Evolutionary conservation across 2,797 vertebrate genomes (phyloP).

Genomic region (Microchirus variegatus): DNA sequence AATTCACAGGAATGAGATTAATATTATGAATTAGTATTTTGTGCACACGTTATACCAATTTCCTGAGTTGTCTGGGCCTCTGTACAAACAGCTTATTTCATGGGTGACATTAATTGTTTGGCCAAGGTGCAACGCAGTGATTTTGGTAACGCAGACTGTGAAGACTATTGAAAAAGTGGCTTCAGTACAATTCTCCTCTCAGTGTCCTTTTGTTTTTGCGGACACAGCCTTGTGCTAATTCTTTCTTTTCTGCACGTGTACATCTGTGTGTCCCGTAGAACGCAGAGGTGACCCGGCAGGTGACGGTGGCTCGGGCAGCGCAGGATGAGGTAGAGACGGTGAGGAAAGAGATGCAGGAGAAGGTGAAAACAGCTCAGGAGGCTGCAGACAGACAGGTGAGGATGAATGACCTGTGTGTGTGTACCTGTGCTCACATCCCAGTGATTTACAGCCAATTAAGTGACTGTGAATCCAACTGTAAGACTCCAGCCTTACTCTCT

Average conservation of each 20-base stretch:
- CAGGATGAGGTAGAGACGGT: constrained; percentile 90
- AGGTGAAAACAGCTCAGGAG: constrained; percentile 86
- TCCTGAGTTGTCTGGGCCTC: too few species aligned
- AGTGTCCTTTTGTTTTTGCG: neutral
- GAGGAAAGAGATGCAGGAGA: constrained; percentile 90
- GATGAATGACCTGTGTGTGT: neutral
- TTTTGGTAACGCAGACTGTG: too few species aligned
- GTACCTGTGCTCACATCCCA: neutral
- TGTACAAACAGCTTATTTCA: too few species aligned
- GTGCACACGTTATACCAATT: too few species aligned
- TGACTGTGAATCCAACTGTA: neutral
- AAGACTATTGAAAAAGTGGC: too few species aligned
- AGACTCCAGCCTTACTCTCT: neutral
- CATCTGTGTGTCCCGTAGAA: constrained; percentile 81
- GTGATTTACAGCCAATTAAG: neutral
- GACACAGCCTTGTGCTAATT: neutral
- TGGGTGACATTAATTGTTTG: too few species aligned
- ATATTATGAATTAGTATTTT: too few species aligned
- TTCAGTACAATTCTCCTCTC: neutral
- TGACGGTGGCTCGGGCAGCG: constrained; percentile 87
- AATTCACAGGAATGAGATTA: too few species aligned
- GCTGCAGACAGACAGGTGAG: constrained; percentile 86
- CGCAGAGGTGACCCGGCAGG: constrained; percentile 95
- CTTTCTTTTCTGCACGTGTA: constrained; percentile 40
- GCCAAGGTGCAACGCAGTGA: too few species aligned